A percentile compares a stretch with the other conserved stretches of the same genome.
Evolutionary conservation across 2,797 vertebrate species (phyloP).

Genomic region (Poeciliopsis gracilis): DNA sequence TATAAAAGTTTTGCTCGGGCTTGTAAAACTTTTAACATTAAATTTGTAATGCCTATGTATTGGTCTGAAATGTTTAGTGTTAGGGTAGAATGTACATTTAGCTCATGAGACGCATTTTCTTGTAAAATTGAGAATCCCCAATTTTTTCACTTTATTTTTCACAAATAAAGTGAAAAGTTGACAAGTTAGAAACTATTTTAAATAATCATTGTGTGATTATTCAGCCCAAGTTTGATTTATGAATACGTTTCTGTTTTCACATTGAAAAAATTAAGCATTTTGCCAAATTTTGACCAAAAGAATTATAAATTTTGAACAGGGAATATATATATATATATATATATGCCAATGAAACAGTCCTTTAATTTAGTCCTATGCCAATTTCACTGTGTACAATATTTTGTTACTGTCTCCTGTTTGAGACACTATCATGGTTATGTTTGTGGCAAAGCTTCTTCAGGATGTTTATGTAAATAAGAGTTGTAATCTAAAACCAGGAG

Average conservation of each 20-base stretch:
- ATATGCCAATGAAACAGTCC: no score
- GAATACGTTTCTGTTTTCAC: no score
- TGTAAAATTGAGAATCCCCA: neutral
- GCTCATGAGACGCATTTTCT: neutral
- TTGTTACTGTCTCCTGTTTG: neutral
- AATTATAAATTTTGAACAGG: neutral
- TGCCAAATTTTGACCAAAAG: neutral
- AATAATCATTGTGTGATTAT: neutral
- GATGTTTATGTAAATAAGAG: neutral
- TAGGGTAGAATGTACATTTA: neutral
- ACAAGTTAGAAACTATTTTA: neutral
- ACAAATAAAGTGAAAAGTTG: neutral
- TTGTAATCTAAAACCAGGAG: neutral
- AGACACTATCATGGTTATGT: neutral
- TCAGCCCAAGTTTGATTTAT: neutral
- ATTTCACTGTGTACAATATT: neutral
- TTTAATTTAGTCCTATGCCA: neutral
- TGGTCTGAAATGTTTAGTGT: neutral
- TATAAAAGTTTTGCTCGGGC: neutral
- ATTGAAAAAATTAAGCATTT: no score
- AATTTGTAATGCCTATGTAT: neutral
- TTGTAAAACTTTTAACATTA: neutral
- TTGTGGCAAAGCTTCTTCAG: neutral
- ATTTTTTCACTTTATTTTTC: neutral
- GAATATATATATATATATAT: no score